These are phyloP conservation scores for Ctenomys sociabilis DNA, from an alignment of 2,113 vertebrate species.

Conservation along the genomic window DNA sequence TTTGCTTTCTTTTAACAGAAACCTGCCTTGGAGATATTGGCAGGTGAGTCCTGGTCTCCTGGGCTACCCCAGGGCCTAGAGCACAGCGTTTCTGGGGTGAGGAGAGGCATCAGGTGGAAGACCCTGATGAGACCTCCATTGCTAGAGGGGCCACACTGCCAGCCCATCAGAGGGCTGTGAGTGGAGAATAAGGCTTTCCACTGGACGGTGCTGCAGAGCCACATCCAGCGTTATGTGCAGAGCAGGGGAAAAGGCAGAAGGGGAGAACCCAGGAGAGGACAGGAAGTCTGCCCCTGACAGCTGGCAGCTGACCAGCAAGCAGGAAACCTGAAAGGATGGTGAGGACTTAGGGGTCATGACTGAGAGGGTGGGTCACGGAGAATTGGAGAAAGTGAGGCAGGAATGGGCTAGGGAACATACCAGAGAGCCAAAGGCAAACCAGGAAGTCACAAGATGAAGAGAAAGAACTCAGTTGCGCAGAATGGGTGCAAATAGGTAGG, in stretches of 20 bases:
- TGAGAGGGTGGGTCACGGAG: not conserved
- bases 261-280: not conserved
- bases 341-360: not conserved
- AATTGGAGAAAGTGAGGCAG: not conserved
- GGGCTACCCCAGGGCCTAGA: not conserved
- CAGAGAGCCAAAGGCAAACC: too few species aligned
- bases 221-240: not conserved
- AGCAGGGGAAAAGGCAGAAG: too few species aligned
- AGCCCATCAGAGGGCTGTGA: not conserved
- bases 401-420: rapidly evolving
- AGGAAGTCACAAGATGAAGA: not conserved
- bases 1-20: not conserved
- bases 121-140: not conserved
- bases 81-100: not conserved
- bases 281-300: too few species aligned
- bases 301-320: not conserved
- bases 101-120: not conserved
- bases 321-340: not conserved
- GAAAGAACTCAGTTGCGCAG: too few species aligned
- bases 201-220: not conserved
- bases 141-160: not conserved
- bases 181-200: not conserved
- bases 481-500: not conserved
- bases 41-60: not conserved
- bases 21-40: not conserved